Evolutionary conservation across 2,113 vertebrate species (phyloP), one percentile per base, ranked within the genome.

Genomic region (Heptranchias perlo): DNA sequence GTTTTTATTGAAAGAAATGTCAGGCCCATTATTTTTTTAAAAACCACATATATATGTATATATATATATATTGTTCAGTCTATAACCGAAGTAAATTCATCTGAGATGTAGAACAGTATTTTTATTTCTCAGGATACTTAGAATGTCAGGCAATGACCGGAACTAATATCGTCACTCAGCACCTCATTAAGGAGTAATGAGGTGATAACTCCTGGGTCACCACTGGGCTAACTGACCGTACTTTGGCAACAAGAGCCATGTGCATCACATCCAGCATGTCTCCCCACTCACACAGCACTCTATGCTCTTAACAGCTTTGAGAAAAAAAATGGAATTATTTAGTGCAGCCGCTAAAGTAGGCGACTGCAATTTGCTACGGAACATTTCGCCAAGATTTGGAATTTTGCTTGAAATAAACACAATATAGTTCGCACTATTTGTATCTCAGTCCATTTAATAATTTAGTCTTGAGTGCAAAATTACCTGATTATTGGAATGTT

Each of bases 161-260:
- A n/a, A n/a, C 49, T 52, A 91, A 91, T 58, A 91, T 91, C n/a
- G 8, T 91, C 87, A 91, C 52, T 91, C 87, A 91, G 31, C 49
- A 28, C 28, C 49, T 67, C n/a, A 67, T 67, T 65, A 49, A 64
- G 4, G 31, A 58, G 13, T 58, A 61, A 92, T 58, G 87, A 92
- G 54, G 86, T 89, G 86, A 92, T 92, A 61, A 61, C 54, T 92
- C 52, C 87, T 92, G 87, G 87, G 52, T 92, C 87, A 92, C 54
- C 10, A 7, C 58, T 62, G 58, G 89, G 35, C 58, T 62, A 93
- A 62, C 65, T 49, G 65, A 95, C 62, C 44, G 23, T 35, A 73
- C 11, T 47, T 95, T 5, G 28, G 47, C 94, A 49, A 11, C 25
- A 28, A 49, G 0, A 67, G 39, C 93, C n/a, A 67, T 47, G 62